Base-by-base conservation (phyloP, 2,888 invertebrate genomes). In the Serrognathus titanus region DNA sequence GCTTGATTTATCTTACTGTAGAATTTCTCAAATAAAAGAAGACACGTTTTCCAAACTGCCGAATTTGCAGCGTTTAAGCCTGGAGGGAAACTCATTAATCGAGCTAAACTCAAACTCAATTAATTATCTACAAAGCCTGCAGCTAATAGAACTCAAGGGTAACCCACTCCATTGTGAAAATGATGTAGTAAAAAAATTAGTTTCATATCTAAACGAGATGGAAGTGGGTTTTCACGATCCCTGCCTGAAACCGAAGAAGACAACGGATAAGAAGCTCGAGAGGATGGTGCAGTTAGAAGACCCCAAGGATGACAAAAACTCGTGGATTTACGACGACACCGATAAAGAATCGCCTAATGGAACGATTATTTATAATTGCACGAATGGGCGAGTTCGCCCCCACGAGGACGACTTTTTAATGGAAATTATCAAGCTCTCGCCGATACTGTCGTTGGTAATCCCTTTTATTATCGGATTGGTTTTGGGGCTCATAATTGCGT, bases 31-130 rank as follows among this genome's bases (percentile, higher is more conserved):
- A 10, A 64, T 87, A 47, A 80, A 81, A 4, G 73, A 77, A 0
- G 74, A 80, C 46, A 65, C 82, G 7, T 84, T 87, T 58, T 76
- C 72, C 7, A 77, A 81, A 49, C 55, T 86, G 47, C 83, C 85
- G 1, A 82, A 82, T 60, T 69, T 88, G 16, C 77, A 77, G 49
- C 78, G 80, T 50, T 66, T 88, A 51, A 84, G 87, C 70, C 67
- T 87, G 51, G 82, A 85, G 12, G 81, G 82, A 62, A 88, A 88
- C 67, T 82, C 83, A 60, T 73, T 87, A 60, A 77, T 83, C 10
- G 79, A 81, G 3, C 59, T 87, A 0, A 79, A 75, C 51, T 66
- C 78, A 0, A 78, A 79, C 20, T 76, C 82, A 0, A 73, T 87
- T 3, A 70, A 77, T 51, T 78, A 80, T 0, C 66, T 86, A 43